Conservation (phyloP, 2,888 invertebrate species). For the Nipponacmea schrenckii region DNA sequence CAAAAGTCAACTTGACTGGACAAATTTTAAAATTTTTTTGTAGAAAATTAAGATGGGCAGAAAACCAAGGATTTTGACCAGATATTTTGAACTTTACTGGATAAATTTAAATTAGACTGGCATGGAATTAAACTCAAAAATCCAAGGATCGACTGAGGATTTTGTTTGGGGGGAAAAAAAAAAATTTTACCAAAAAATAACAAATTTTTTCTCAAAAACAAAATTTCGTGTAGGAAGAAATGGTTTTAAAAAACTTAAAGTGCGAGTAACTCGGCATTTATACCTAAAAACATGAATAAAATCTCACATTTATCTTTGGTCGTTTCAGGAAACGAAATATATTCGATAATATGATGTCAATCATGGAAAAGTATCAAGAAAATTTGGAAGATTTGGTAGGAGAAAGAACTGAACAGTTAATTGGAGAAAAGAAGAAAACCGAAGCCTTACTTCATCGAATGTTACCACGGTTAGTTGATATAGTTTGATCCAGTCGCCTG, state of each 20-base stretch:
- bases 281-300: no score
- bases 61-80: slow-evolving; percentile 43
- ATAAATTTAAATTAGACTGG: slow-evolving; percentile 73
- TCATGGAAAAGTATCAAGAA: slow-evolving; percentile 97
- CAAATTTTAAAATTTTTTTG: slow-evolving; percentile 63
- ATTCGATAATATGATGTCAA: slow-evolving; percentile 96
- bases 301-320: no score
- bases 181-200: no score
- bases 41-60: slow-evolving; percentile 68
- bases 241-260: no score
- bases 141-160: no score
- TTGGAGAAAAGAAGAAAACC: slow-evolving; percentile 96
- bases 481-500: not conserved
- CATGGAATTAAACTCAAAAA: no score
- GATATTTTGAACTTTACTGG: slow-evolving; percentile 66
- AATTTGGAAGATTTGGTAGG: slow-evolving; percentile 93
- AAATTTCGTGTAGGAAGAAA: slow-evolving; percentile 61
- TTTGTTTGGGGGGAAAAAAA: no score
- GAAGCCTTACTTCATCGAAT: slow-evolving; percentile 79
- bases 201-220: no score
- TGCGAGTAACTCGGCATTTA: no score
- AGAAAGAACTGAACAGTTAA: slow-evolving; percentile 90
- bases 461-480: slow-evolving; percentile 66
- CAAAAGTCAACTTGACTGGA: slow-evolving; percentile 80
- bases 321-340: slow-evolving; percentile 87